Base-by-base conservation (phyloP, 2,888 invertebrate species). In the Nomada fabriciana region DNA sequence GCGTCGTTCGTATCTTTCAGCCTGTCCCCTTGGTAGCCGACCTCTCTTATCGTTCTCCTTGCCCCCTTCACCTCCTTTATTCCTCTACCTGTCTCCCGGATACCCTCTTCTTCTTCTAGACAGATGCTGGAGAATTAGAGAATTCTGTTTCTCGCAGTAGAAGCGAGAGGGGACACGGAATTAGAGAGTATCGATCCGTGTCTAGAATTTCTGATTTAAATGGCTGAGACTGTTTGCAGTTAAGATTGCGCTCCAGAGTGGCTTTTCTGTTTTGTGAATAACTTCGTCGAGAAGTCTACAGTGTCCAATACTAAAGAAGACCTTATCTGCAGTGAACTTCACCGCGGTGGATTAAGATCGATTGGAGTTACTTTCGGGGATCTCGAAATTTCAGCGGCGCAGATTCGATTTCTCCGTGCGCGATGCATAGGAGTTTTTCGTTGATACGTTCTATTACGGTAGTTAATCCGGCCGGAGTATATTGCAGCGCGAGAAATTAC, bases 331-430 rank as follows among this genome's bases (percentile, higher is more conserved):
- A 3, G n/a, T 20, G 9, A 53, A 20, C n/a, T n/a, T 20, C n/a
- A 53, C 36, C 0, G 36, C 9, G 53, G n/a, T 18, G 9, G n/a
- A 47, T 15, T 47, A 47, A 47, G 47, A 47, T 47, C 47, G 47
- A 47, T 47, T 3, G 47, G 15, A 47, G 47, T 3, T 47, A 13
- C 47, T 10, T 13, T 15, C 47, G 47, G 15, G 3, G 11, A 47
- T 47, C 47, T 3, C 13, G 15, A 13, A 11, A 13, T 15, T 13
- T 13, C 15, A n/a, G 23, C 55, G 25, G 50, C n/a, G n/a, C 50
- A 29, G 50, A 57, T 77, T 80, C 72, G 85, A 85, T 82, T 82
- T 77, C 77, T 82, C 74, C 70, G 53, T 15, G 59, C 42, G 47
- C 42, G 29, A 64, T 67, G 3, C 42, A 52, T n/a, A 20, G 29